phyloP scores from a whole-genome alignment of 2,113 vertebrate genomes.

The Tachycineta bicolor region DNA sequence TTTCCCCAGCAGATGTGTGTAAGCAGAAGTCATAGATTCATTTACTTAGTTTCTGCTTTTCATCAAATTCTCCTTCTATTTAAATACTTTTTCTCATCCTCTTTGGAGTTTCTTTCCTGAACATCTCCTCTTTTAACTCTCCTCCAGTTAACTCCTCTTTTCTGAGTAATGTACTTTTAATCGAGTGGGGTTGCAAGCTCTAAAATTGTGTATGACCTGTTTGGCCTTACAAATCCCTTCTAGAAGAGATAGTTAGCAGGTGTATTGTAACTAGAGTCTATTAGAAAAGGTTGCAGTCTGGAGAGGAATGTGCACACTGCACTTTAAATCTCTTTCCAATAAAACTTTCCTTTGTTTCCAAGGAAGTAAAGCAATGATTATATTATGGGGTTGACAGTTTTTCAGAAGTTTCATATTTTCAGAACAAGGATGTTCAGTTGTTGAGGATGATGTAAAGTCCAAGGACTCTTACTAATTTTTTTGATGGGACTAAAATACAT shows the following conservation, averaged over 20 bases:
- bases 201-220: constrained; percentile 58
- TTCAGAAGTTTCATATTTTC: neutral
- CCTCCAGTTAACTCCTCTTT: neutral
- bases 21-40: neutral
- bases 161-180: constrained; percentile 30
- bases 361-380: constrained; percentile 7
- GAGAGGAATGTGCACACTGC: neutral
- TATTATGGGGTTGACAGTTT: neutral
- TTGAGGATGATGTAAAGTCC: neutral
- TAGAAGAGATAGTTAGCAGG: constrained; percentile 51
- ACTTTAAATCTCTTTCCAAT: constrained; percentile 12
- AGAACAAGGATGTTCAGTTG: neutral
- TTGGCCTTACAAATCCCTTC: constrained; percentile 45
- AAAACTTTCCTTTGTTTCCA: constrained; percentile 30
- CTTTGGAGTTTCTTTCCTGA: neutral
- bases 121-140: too few species aligned
- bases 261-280: constrained; percentile 19
- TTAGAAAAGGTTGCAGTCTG: constrained; percentile 32
- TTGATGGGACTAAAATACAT: neutral
- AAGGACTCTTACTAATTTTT: neutral
- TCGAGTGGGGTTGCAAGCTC: neutral
- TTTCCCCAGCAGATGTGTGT: neutral
- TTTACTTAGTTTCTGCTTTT: neutral
- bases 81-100: neutral
- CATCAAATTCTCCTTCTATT: neutral